Evolutionary conservation across 2,797 vertebrate genomes (phyloP), one percentile per base, ranked within the genome.

Genomic region (Sebastes hubbsi): DNA sequence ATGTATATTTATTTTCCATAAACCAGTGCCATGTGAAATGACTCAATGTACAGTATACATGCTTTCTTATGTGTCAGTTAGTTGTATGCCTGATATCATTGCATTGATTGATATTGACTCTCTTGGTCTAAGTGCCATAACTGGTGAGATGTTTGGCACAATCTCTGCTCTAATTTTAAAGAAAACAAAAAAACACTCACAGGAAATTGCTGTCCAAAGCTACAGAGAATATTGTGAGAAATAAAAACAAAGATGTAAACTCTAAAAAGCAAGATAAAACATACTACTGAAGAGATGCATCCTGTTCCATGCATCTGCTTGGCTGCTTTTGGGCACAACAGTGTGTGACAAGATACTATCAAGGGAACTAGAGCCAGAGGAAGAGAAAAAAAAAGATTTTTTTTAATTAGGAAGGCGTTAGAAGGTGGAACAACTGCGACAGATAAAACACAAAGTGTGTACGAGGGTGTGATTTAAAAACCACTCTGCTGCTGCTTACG

Each of bases 401-500:
- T 77, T 63, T 69, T 54, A 27, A 69, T 27, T 5, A 13, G 8
- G 34, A 22, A 58, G 63, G 24, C 58, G 46, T 76, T 10, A 59
- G 6, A 62, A 65, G 49, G 70, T 67, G 71, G 59, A 77, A 75
- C 11, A 81, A 77, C 32, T 72, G 74, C 34, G 29, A 78, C 74
- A 78, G 86, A 83, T 84, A 80, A 85, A 90, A 91, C 89, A 84
- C 87, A 87, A 86, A 81, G 86, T 87, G 72, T 78, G 80, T 82
- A 58, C 7, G 55, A 87, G 75, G 58, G 82, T 85, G 85, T 71
- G 61, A 81, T 83, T 34, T 16, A 38, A 42, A 87, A 80, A 79
- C 70, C 79, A 86, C 88, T 88, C 87, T 89, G 89, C 94, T 93
- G 94, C 90, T 95, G 94, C 88, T 89, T 88, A 85, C 16, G 83